A percentile compares a stretch with the other conserved stretches of the same genome.
These are phyloP conservation scores for Homarus americanus DNA, from an alignment of 1,140 invertebrate species.

Conservation along the genomic window DNA sequence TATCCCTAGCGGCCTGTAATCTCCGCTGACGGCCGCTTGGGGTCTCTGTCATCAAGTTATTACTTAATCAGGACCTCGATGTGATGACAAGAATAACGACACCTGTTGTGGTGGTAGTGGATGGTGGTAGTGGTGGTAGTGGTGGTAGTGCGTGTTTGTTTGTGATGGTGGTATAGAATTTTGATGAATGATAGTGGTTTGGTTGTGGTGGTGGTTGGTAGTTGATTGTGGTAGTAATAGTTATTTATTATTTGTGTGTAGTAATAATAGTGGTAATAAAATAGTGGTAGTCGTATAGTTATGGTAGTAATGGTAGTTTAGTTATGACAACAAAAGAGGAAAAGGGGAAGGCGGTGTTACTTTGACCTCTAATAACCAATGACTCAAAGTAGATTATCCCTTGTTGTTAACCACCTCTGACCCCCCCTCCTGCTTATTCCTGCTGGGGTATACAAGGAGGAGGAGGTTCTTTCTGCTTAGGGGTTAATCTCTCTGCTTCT, in stretches of 20 bases:
- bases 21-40: background rate
- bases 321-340: background rate
- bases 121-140: background rate
- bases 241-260: background rate
- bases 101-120: background rate
- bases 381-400: no score
- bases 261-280: background rate
- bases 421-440: no score
- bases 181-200: no score
- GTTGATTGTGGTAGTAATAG: background rate
- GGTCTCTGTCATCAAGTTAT: constrained; percentile 29
- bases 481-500: no score
- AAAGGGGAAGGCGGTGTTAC: no score
- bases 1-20: background rate
- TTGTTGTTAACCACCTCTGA: no score
- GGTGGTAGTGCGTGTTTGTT: background rate
- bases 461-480: no score
- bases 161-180: background rate
- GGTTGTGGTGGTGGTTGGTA: constrained; percentile 9
- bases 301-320: background rate
- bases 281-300: background rate
- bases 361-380: no score
- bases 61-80: constrained; percentile 13
- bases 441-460: no score
- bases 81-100: background rate